Conservation (phyloP, 1,140 invertebrate genomes). For the Drosophila baimaii region DNA sequence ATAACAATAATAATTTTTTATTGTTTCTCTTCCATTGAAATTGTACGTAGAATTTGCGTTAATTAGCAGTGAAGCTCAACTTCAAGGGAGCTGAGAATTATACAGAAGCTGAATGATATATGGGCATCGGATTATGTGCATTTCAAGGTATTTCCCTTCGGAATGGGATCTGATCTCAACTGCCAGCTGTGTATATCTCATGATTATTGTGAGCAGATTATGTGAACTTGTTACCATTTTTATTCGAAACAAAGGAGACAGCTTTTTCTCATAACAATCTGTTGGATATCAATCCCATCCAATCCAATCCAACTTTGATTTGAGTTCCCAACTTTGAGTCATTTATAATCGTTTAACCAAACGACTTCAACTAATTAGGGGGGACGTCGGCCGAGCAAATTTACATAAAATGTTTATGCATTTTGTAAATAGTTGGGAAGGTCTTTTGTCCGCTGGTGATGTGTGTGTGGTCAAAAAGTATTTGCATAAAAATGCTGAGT, state of each 20-base stretch:
- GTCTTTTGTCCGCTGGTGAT: slow-evolving; percentile 33
- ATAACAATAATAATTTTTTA: slow-evolving; percentile 15
- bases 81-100: slow-evolving; percentile 10
- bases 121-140: background rate
- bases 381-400: slow-evolving; percentile 14
- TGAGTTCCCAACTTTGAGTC: slow-evolving; percentile 33
- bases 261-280: slow-evolving; percentile 24
- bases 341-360: slow-evolving; percentile 58
- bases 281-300: slow-evolving; percentile 26
- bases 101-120: slow-evolving; percentile 16
- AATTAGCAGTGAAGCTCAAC: slow-evolving; percentile 16
- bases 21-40: slow-evolving; percentile 18
- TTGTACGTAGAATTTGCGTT: slow-evolving; percentile 13
- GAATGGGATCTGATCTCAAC: background rate
- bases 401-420: slow-evolving; percentile 58
- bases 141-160: slow-evolving; percentile 15
- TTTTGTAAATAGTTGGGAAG: slow-evolving; percentile 62
- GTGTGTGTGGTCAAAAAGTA: slow-evolving; percentile 40
- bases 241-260: slow-evolving; percentile 30
- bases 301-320: slow-evolving; percentile 15
- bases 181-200: background rate
- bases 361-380: slow-evolving; percentile 58
- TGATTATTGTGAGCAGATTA: background rate
- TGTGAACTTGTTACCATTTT: slow-evolving; percentile 10
- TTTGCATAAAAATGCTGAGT: slow-evolving; percentile 67